Conservation (phyloP, 2,888 invertebrate genomes). For the Aspidiotus rigidus region DNA sequence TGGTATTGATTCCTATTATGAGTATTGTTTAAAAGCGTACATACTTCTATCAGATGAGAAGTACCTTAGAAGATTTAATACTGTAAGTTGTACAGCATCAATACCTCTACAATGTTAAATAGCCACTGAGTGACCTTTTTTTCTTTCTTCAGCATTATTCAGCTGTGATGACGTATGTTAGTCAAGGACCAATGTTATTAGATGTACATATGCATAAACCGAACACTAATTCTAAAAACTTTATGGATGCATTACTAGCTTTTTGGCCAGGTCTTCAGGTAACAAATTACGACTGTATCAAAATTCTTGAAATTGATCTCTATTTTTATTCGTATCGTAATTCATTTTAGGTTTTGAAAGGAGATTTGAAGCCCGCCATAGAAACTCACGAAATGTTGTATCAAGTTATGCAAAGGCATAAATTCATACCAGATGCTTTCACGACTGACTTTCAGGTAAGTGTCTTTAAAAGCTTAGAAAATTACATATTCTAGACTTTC, state of each 20-base stretch:
- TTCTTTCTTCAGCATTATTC: slow-evolving; percentile 65
- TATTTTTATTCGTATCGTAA: slow-evolving; percentile 11
- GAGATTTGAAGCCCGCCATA: slow-evolving; percentile 94
- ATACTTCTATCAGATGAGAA: slow-evolving; percentile 88
- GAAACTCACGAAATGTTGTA: slow-evolving; percentile 98
- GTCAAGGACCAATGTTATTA: slow-evolving; percentile 85
- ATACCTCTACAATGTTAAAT: background rate
- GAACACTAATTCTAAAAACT: slow-evolving; percentile 84
- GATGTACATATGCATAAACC: slow-evolving; percentile 97
- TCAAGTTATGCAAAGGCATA: slow-evolving; percentile 95
- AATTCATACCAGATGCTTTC: slow-evolving; percentile 97
- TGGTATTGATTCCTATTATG: slow-evolving; percentile 97
- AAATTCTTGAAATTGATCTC: background rate
- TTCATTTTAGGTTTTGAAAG: slow-evolving; percentile 55
- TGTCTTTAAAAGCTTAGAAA: too few species aligned
- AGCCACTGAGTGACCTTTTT: background rate
- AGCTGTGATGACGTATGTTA: slow-evolving; percentile 94
- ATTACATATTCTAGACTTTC: background rate
- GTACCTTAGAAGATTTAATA: slow-evolving; percentile 85
- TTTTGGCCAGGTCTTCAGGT: slow-evolving; percentile 98
- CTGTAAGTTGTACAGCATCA: slow-evolving; percentile 39
- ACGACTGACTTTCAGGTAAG: slow-evolving; percentile 85
- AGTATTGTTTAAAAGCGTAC: slow-evolving; percentile 95
- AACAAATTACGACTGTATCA: slow-evolving; percentile 1
- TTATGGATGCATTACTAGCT: slow-evolving; percentile 93